Conservation (phyloP, 1,140 invertebrate species). For the Brachionus koreanus region DNA sequence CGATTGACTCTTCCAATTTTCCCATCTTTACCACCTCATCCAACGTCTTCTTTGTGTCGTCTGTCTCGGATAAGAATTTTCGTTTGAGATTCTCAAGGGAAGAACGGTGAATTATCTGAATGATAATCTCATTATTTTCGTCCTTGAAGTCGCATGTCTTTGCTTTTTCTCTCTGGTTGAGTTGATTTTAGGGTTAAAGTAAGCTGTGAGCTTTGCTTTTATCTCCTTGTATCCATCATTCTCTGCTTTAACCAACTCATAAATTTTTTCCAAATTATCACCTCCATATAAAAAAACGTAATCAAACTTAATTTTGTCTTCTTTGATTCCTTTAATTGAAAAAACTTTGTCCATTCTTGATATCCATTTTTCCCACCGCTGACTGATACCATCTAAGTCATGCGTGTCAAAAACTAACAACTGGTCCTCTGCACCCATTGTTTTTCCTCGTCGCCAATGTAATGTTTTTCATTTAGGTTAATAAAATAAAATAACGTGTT, state of each 20-base stretch:
- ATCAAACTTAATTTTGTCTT: neutral
- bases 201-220: neutral
- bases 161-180: neutral
- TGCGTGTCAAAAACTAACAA: neutral
- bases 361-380: neutral
- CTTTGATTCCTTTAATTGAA: neutral
- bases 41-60: too few relatives aligned
- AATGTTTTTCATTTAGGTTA: too few relatives aligned
- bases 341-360: neutral
- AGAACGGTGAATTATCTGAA: too few relatives aligned
- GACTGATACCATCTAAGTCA: neutral
- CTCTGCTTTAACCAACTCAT: neutral
- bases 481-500: too few relatives aligned
- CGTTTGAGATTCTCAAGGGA: too few relatives aligned
- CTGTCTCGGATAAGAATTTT: too few relatives aligned
- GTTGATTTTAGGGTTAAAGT: neutral
- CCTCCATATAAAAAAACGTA: neutral
- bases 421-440: neutral
- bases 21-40: too few relatives aligned
- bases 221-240: neutral
- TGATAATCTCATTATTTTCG: too few relatives aligned
- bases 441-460: neutral
- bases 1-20: too few relatives aligned
- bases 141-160: neutral
- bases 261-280: neutral